Evolutionary conservation across 1,140 invertebrate genomes (phyloP).

Genomic region (Anastrepha obliqua): DNA sequence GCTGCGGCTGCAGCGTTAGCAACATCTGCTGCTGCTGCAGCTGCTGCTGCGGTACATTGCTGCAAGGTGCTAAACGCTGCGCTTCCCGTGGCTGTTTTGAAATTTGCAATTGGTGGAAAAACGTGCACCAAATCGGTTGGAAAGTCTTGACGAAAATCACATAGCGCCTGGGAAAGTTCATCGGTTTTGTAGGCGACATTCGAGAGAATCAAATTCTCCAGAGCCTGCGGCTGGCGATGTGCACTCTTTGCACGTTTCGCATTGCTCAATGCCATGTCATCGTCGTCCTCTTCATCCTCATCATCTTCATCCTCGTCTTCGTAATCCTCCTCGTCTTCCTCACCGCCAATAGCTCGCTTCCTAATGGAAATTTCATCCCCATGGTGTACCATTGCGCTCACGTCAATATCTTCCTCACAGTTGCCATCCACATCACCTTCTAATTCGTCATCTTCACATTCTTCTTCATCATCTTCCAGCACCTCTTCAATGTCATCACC

Average conservation of each 20-base stretch:
- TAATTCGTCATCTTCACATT: constrained; percentile 18
- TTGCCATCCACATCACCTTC: constrained; percentile 49
- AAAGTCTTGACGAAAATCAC: constrained; percentile 69
- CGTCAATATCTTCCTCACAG: constrained; percentile 26
- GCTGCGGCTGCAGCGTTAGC: constrained; percentile 31
- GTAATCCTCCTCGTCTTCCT: constrained; percentile 58
- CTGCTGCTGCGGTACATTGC: constrained; percentile 62
- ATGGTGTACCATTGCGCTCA: constrained; percentile 15
- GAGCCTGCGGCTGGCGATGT: constrained; percentile 58
- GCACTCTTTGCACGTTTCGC: constrained; percentile 66
- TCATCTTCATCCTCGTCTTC: constrained; percentile 49
- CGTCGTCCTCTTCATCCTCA: constrained; percentile 58
- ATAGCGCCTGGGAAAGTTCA: constrained; percentile 64
- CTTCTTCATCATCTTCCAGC: constrained; percentile 58
- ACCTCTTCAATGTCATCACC: constrained; percentile 67
- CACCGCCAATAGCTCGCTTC: constrained; percentile 23
- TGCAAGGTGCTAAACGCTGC: constrained; percentile 65
- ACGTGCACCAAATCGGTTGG: constrained; percentile 68
- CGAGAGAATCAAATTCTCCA: constrained; percentile 68
- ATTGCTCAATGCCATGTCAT: constrained; percentile 56
- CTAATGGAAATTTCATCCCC: not conserved
- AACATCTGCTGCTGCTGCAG: constrained; percentile 56
- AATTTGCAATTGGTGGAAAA: constrained; percentile 66
- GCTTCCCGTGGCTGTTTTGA: constrained; percentile 64
- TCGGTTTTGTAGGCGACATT: constrained; percentile 63